phyloP scores from a whole-genome alignment of 2,797 vertebrate genomes.

The Lithobates pipiens region DNA sequence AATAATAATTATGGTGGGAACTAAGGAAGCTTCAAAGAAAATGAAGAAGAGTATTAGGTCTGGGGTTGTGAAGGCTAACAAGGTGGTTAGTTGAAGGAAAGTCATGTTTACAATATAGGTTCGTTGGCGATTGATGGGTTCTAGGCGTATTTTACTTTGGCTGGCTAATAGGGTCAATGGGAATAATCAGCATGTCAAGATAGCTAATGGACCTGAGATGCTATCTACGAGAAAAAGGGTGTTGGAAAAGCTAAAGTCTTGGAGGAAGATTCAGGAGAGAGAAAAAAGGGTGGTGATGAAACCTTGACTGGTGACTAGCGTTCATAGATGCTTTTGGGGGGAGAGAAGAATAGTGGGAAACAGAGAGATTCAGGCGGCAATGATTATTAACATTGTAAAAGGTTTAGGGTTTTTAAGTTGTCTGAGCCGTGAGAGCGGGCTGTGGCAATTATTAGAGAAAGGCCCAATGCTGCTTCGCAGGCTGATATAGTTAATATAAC shows the following conservation, averaged over 20 bases:
- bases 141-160: not conserved
- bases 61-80: conserved; percentile 26
- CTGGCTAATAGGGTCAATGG: conserved; percentile 65
- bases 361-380: conserved; percentile 17
- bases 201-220: conserved; percentile 1
- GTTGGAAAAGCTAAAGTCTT: fast-evolving
- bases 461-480: conserved; percentile 61
- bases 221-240: not conserved
- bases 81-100: conserved; percentile 25
- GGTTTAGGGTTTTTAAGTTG: conserved; percentile 56
- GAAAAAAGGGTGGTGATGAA: fast-evolving
- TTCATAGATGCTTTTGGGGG: conserved; percentile 6
- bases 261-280: not conserved
- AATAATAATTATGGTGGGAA: conserved; percentile 56
- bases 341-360: fast-evolving
- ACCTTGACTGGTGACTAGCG: fast-evolving
- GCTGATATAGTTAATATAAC: conserved; percentile 63
- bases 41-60: conserved; percentile 65
- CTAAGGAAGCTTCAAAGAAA: conserved; percentile 66
- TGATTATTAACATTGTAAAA: conserved; percentile 70
- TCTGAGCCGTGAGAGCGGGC: conserved; percentile 61
- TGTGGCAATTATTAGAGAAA: conserved; percentile 57
- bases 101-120: fast-evolving
- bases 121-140: conserved; percentile 55
- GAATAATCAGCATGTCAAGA: conserved; percentile 59